These are phyloP conservation scores for Talpa occidentalis DNA, from an alignment of 2,113 vertebrate genomes.

Conservation along the genomic window DNA sequence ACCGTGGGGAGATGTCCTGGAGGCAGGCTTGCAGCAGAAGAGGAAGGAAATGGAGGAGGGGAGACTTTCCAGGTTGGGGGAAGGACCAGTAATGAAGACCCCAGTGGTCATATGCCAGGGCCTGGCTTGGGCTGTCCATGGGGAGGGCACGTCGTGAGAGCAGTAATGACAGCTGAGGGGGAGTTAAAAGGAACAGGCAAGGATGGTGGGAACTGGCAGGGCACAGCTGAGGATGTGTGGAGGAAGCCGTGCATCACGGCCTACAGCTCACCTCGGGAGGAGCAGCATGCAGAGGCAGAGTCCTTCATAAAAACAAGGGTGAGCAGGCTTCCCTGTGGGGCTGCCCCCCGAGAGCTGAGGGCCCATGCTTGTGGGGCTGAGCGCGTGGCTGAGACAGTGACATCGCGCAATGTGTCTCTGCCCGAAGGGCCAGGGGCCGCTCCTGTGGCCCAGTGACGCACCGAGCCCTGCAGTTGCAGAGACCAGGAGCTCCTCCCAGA, in stretches of 20 bases:
- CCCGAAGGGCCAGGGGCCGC: background rate
- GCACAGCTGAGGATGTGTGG: background rate
- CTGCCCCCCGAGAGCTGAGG: background rate
- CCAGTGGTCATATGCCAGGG: background rate
- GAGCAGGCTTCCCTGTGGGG: background rate
- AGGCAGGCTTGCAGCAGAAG: background rate
- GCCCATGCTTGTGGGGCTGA: background rate
- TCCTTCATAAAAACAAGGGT: background rate
- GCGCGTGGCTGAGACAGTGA: slow-evolving; percentile 36
- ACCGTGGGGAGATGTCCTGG: background rate
- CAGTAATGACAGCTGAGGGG: background rate
- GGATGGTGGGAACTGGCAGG: background rate
- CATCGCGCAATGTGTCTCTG: background rate
- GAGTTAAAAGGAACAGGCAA: background rate
- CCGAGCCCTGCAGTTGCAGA: background rate
- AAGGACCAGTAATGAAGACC: background rate
- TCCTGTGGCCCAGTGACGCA: slow-evolving; percentile 43
- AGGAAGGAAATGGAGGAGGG: background rate
- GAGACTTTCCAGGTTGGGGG: background rate
- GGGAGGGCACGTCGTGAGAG: background rate
- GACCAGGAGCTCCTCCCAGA: background rate
- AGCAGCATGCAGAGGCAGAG: background rate
- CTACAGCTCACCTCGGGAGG: background rate
- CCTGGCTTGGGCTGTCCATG: background rate
- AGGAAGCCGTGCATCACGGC: background rate